Evolutionary conservation across 2,888 invertebrate genomes (phyloP).

Genomic region (Drosophila prolongata): DNA sequence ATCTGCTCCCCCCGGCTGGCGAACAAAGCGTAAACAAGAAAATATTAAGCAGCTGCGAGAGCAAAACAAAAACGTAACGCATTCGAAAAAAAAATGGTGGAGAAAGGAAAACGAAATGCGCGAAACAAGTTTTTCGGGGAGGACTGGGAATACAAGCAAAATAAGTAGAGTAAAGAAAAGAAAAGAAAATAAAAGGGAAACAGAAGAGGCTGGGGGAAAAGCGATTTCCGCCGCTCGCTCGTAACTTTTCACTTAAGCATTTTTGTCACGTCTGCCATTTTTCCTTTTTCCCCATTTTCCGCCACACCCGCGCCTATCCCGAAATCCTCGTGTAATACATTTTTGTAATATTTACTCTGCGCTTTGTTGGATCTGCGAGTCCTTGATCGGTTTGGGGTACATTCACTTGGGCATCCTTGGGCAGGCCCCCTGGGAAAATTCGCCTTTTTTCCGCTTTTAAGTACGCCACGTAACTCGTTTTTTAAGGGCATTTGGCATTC

Average conservation of each 20-base stretch:
- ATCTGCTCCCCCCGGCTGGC: conserved; percentile 4
- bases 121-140: conserved; percentile 29
- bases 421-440: background rate
- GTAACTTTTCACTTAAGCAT: conserved; percentile 78
- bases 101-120: conserved; percentile 37
- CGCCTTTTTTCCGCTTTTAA: background rate
- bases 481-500: conserved; percentile 20
- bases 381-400: conserved; percentile 37
- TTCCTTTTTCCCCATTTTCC: conserved; percentile 16
- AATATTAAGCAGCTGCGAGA: conserved; percentile 70
- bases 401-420: conserved; percentile 4
- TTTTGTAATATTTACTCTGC: conserved; percentile 78
- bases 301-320: conserved; percentile 6
- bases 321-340: conserved; percentile 55
- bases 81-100: conserved; percentile 25
- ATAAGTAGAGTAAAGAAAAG: conserved; percentile 18
- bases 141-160: conserved; percentile 29
- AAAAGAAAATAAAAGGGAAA: conserved; percentile 8
- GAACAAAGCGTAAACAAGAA: conserved; percentile 74
- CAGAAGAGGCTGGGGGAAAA: conserved; percentile 35
- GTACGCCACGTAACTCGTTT: no score
- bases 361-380: conserved; percentile 58
- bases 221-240: conserved; percentile 71
- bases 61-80: conserved; percentile 59
- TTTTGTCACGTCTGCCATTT: conserved; percentile 78